Base-by-base conservation (phyloP, 1,140 invertebrate genomes). In the Dinoponera quadriceps region DNA sequence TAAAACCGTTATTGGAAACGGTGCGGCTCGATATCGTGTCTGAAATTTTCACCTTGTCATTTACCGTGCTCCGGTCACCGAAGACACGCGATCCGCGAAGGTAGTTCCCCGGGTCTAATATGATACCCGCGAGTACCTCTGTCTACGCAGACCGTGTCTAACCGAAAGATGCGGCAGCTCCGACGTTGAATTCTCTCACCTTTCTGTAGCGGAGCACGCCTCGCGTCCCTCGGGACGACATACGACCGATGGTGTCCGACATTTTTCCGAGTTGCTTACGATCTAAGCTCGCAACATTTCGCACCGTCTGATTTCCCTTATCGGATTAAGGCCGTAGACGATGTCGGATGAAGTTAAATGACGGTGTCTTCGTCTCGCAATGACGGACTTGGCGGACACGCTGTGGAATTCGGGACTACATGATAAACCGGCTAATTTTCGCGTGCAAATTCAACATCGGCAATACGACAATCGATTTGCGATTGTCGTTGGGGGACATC, bases 151-250 rank as follows among this genome's bases (percentile, higher is more conserved):
- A 55, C 29, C 63, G 51, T 51, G 44, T 65, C 73, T 55, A 78
- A 78, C 49, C 63, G 54, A 71, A 80, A 59, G 74, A 68, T 49
- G 63, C 22, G 16, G 18, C 74, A 27, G 22, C 48, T 9, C n/a
- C 38, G 38, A 16, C 29, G n/a, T 20, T 54, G 51, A 44, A 63
- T 33, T 80, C 54, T 71, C 75, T 80, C 75, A 59, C n/a, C 65
- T 80, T 57, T 48, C 63, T 68, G 22, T 69, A 44, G 4, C 51
- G 51, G 7, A 22, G 59, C 16, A 29, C 44, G 33, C 57, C 65
- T 59, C 54, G 38, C 25, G n/a, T 59, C 75, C 25, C 51, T 27
- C 38, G 54, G 14, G 75, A 57, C 4, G 65, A 71, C 75, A 55
- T 18, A 29, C 49, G 18, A 77, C 16, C 62, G 38, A 44, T 54